Percentiles rank a stretch among this genome's conserved stretches.
These are phyloP conservation scores for Adoxophyes honmai DNA, from an alignment of 1,140 invertebrate species.

Conservation along the genomic window DNA sequence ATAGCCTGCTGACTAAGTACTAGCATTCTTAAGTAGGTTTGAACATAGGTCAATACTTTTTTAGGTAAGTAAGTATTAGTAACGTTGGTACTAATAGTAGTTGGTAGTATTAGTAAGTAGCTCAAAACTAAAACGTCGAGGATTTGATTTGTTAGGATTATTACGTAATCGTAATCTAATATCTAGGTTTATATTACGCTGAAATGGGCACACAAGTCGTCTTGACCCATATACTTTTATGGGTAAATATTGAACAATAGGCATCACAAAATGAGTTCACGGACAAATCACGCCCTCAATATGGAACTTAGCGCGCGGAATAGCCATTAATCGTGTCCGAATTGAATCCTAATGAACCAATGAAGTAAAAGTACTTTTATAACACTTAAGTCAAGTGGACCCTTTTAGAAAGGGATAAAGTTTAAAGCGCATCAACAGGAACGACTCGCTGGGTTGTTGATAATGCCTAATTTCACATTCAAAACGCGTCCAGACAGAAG, in stretches of 20 bases:
- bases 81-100: too few relatives aligned
- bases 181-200: background rate
- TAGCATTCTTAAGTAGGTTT: too few relatives aligned
- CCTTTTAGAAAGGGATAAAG: background rate
- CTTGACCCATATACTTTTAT: constrained; percentile 12
- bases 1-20: too few relatives aligned
- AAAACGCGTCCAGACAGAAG: constrained; percentile 18
- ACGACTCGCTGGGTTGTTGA: background rate
- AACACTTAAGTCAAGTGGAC: background rate
- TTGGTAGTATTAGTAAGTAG: too few relatives aligned
- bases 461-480: background rate
- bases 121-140: too few relatives aligned
- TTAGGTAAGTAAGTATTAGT: too few relatives aligned
- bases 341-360: constrained; percentile 35
- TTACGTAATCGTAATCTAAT: too few relatives aligned
- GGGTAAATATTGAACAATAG: constrained; percentile 13
- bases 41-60: too few relatives aligned
- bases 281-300: constrained; percentile 30
- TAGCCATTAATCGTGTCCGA: constrained; percentile 24
- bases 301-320: constrained; percentile 28
- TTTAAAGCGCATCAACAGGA: background rate
- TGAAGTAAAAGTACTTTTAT: constrained; percentile 2
- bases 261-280: constrained; percentile 26
- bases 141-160: too few relatives aligned
- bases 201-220: background rate